Conservation (phyloP, 2,113 vertebrate species). For the Leptosomus discolor region DNA sequence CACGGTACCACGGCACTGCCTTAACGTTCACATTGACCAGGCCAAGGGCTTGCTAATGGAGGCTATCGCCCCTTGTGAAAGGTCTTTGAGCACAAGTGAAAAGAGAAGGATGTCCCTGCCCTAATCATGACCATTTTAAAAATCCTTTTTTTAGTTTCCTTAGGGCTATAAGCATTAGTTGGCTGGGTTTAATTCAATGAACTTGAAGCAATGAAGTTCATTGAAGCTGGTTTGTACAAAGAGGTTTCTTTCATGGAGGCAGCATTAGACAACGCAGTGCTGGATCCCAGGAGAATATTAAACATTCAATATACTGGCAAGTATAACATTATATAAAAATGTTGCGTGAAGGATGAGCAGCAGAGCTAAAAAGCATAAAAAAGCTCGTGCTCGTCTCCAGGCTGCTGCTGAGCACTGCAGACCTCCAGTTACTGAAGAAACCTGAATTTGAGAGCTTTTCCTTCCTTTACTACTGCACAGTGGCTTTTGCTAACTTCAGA, state of each 20-base stretch:
- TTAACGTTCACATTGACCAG: neutral
- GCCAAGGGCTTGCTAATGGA: neutral
- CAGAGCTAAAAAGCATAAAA: slow-evolving; percentile 21
- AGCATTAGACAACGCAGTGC: neutral
- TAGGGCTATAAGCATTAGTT: neutral
- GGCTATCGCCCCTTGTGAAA: neutral
- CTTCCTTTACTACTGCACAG: neutral
- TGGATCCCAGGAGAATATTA: slow-evolving; percentile 24
- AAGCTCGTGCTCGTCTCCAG: neutral
- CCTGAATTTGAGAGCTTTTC: neutral
- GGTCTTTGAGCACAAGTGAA: neutral
- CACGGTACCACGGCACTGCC: neutral
- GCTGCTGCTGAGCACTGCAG: neutral
- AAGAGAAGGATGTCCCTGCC: neutral
- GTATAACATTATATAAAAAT: slow-evolving; percentile 32
- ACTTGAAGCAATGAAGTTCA: neutral
- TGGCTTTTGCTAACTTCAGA: slow-evolving; percentile 3
- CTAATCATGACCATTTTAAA: slow-evolving; percentile 22
- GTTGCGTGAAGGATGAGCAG: neutral
- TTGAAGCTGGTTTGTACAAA: neutral
- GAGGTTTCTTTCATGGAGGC: neutral
- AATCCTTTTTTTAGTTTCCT: neutral
- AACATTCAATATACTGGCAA: slow-evolving; percentile 54
- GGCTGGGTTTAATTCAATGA: neutral
- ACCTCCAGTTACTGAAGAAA: neutral